Evolutionary conservation across 2,888 invertebrate species (phyloP).

Genomic region (Parnassius apollo): DNA sequence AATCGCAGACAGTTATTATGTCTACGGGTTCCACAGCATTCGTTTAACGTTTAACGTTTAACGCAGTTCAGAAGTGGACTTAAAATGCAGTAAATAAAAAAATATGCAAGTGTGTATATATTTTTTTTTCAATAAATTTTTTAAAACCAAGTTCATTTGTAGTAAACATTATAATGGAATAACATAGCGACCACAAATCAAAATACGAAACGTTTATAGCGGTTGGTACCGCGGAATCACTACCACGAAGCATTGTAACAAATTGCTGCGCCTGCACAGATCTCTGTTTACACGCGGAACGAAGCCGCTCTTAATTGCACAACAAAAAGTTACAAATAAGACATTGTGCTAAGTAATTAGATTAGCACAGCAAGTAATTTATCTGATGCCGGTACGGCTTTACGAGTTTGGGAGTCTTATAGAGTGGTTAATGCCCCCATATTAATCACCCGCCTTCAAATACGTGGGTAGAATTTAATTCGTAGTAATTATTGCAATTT

Average conservation of each 20-base stretch:
- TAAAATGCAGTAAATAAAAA: too few species aligned
- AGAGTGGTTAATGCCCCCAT: constrained; percentile 33
- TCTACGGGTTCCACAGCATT: too few species aligned
- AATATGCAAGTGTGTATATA: too few species aligned
- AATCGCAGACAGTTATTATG: too few species aligned
- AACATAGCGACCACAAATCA: constrained; percentile 31
- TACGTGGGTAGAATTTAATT: constrained; percentile 24
- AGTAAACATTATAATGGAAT: constrained; percentile 1
- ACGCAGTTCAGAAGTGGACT: too few species aligned
- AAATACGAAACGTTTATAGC: constrained; percentile 27
- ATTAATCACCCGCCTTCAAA: constrained; percentile 22
- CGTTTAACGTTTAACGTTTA: too few species aligned
- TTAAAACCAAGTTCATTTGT: too few species aligned
- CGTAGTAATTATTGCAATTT: constrained; percentile 24
- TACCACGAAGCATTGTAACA: constrained; percentile 37
- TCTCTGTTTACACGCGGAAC: constrained; percentile 58
- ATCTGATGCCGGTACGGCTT: constrained; percentile 31
- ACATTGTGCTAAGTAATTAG: constrained; percentile 78
- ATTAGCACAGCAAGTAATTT: constrained; percentile 67
- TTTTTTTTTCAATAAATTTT: too few species aligned
- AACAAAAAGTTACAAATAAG: constrained; percentile 74
- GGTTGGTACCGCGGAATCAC: constrained; percentile 28
- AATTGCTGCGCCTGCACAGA: constrained; percentile 47
- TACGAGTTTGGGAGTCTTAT: constrained; percentile 26
- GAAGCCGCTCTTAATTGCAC: constrained; percentile 62